Evolutionary conservation across 2,113 vertebrate genomes (phyloP).

Genomic region (Gila orcuttii): DNA sequence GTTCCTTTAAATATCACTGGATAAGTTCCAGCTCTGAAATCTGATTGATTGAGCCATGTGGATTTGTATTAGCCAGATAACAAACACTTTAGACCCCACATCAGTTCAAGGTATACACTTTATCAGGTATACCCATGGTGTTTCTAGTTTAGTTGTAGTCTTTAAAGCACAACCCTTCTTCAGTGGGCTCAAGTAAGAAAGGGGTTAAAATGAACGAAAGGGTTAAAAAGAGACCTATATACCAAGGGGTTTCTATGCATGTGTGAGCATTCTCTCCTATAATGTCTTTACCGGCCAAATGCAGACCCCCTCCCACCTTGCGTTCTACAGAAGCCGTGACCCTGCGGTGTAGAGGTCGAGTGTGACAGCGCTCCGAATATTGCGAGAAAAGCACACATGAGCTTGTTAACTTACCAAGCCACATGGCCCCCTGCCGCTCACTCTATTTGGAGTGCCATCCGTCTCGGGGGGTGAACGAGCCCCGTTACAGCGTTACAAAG

Average conservation of each 20-base stretch:
- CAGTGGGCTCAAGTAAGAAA: neutral
- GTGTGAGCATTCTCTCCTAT: neutral
- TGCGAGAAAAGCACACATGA: conserved; percentile 45
- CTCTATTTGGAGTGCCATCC: conserved; percentile 31
- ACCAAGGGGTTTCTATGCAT: neutral
- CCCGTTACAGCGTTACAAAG: neutral
- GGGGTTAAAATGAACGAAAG: neutral
- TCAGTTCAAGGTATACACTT: neutral
- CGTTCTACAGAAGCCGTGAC: conserved; percentile 28
- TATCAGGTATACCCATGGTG: neutral
- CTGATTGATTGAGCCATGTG: neutral
- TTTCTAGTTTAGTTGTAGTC: neutral
- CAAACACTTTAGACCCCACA: neutral
- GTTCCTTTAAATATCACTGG: neutral
- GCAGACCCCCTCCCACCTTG: conserved; percentile 10
- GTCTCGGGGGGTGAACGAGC: conserved; percentile 14
- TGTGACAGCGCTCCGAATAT: conserved; percentile 24
- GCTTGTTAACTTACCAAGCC: conserved; percentile 41
- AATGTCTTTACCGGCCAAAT: conserved; percentile 47
- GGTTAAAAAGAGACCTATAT: conserved; percentile 16
- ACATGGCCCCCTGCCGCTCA: neutral
- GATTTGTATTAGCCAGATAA: neutral
- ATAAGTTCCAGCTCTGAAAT: neutral
- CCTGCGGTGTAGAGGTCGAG: conserved; percentile 1
- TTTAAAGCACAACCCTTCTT: neutral